Conservation (phyloP, 2,888 invertebrate genomes). For the Tinea pellionella region DNA sequence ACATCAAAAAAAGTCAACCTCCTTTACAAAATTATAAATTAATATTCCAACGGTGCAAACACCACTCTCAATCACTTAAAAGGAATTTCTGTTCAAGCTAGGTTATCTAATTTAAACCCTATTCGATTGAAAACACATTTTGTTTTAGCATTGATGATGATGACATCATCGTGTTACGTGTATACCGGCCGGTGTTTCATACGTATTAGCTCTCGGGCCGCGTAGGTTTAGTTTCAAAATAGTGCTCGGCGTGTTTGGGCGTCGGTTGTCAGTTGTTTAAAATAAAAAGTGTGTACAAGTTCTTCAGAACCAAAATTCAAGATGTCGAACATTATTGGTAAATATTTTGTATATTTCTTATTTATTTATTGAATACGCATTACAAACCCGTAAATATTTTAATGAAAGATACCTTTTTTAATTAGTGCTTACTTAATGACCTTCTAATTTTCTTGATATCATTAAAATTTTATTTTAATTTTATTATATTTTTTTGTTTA, state of each 20-base stretch:
- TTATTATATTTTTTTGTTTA: constrained; percentile 21
- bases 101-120: background rate
- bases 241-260: constrained; percentile 25
- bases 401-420: too few species aligned
- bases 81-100: background rate
- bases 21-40: background rate
- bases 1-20: background rate
- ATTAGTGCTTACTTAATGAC: too few species aligned
- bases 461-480: too few species aligned
- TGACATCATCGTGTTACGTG: constrained; percentile 16
- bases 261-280: background rate
- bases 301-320: constrained; percentile 19
- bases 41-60: background rate
- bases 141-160: background rate
- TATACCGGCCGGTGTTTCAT: constrained; percentile 16
- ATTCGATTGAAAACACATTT: background rate
- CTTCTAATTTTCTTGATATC: too few species aligned
- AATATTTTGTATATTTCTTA: constrained; percentile 24
- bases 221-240: constrained; percentile 36
- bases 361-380: background rate
- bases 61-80: background rate
- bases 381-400: too few species aligned
- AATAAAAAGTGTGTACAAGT: background rate
- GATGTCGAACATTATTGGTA: constrained; percentile 59
- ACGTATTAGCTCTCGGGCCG: background rate